phyloP scores from a whole-genome alignment of 2,113 vertebrate genomes.

The Microcebus griseorufus region DNA sequence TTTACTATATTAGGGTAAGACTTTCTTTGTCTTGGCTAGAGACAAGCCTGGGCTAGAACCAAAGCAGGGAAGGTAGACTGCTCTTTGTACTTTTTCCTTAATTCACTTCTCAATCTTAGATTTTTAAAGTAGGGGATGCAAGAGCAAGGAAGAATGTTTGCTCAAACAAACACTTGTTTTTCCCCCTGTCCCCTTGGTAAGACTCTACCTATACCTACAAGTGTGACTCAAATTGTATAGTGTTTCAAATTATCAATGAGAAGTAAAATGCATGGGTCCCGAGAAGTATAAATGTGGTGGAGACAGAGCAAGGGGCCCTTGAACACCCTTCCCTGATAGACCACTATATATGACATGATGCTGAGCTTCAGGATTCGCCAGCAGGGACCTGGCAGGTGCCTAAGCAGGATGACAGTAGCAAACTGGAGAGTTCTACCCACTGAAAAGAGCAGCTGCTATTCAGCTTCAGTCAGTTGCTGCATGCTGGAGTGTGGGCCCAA shows the following conservation, averaged over 20 bases:
- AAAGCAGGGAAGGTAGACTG: neutral
- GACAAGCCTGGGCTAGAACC: neutral
- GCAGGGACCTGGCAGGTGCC: neutral
- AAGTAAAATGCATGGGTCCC: neutral
- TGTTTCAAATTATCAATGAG: neutral
- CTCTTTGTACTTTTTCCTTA: neutral
- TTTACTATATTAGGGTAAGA: neutral
- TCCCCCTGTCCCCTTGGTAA: too few species aligned
- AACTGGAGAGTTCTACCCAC: fast-evolving
- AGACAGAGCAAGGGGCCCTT: neutral
- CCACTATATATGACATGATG: fast-evolving
- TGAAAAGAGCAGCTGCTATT: neutral
- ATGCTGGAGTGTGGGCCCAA: neutral
- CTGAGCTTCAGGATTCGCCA: neutral
- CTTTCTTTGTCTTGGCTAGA: neutral
- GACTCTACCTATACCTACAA: neutral
- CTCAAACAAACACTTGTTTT: neutral
- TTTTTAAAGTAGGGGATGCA: neutral
- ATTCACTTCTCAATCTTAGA: neutral
- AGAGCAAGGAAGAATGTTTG: neutral
- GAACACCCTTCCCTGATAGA: neutral
- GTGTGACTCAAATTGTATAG: neutral
- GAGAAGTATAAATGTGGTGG: neutral
- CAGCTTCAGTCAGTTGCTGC: too few species aligned
- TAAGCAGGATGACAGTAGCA: too few species aligned